Conservation (phyloP, 1,140 invertebrate genomes). For the Lepidostoma basale region DNA sequence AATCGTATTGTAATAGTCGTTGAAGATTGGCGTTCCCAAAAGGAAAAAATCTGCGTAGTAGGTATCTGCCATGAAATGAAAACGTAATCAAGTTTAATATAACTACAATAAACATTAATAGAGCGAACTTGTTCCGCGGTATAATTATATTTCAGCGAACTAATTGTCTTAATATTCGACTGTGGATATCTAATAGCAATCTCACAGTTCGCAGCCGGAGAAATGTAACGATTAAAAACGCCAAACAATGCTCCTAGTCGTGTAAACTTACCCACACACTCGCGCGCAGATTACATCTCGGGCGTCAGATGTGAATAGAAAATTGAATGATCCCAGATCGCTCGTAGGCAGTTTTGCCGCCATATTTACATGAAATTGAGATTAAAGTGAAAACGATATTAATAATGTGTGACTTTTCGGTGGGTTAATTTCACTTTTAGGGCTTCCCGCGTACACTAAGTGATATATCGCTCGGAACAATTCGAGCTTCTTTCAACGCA, state of each 20-base stretch:
- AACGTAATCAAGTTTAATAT: no score
- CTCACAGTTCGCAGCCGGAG: neutral
- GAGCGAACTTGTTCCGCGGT: no score
- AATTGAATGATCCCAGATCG: constrained; percentile 25
- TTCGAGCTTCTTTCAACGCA: no score
- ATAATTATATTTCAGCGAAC: neutral
- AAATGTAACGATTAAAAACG: neutral
- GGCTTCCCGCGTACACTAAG: no score
- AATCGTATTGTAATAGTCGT: no score
- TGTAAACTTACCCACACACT: constrained; percentile 25
- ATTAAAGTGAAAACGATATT: constrained; percentile 36
- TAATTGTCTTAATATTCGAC: neutral
- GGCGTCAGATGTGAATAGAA: constrained; percentile 19
- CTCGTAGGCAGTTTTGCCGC: neutral
- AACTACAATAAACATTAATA: no score
- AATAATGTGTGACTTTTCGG: constrained; percentile 24
- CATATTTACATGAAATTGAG: constrained; percentile 37
- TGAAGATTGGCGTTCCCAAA: no score
- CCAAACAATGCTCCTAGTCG: constrained; percentile 7
- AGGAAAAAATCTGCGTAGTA: no score
- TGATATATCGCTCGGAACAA: no score
- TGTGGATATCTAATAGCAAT: neutral
- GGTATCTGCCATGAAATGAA: no score
- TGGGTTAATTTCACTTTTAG: constrained; percentile 32
- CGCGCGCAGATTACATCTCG: constrained; percentile 6